Percentiles rank a stretch among this genome's conserved stretches.
Evolutionary conservation across 2,797 vertebrate species (phyloP).

Genomic region (Novumbra hubbsi): DNA sequence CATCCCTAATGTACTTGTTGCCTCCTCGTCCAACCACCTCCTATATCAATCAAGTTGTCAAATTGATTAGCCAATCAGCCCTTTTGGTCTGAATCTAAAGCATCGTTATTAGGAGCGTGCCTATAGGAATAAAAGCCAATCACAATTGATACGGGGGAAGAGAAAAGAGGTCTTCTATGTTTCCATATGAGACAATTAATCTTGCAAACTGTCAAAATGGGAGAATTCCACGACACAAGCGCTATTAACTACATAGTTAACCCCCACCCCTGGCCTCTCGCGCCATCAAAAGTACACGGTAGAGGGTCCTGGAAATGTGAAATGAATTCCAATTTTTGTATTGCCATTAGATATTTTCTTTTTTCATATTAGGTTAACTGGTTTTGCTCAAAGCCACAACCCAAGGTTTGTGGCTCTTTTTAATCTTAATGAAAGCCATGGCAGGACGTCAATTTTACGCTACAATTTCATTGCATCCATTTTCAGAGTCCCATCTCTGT

Average conservation of each 20-base stretch:
- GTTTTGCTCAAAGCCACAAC: constrained; percentile 37
- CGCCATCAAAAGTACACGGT: constrained; percentile 23
- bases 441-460: constrained; percentile 45
- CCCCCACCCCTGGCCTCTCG: constrained; percentile 43
- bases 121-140: constrained; percentile 78
- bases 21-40: constrained; percentile 86
- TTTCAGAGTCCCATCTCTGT: constrained; percentile 37
- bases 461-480: constrained; percentile 56
- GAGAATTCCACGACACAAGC: constrained; percentile 60
- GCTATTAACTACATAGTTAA: constrained; percentile 64
- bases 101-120: constrained; percentile 83
- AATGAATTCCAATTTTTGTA: constrained; percentile 66
- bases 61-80: constrained; percentile 80
- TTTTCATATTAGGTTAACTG: constrained; percentile 54
- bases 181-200: constrained; percentile 65
- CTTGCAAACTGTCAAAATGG: constrained; percentile 54
- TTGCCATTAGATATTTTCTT: constrained; percentile 48
- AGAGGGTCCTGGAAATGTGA: constrained; percentile 32
- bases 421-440: constrained; percentile 62
- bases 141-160: constrained; percentile 75
- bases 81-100: constrained; percentile 76
- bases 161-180: constrained; percentile 60
- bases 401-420: constrained; percentile 34
- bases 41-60: constrained; percentile 82
- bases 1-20: constrained; percentile 82